phyloP scores from a whole-genome alignment of 2,113 vertebrate genomes.

The Perca fluviatilis region DNA sequence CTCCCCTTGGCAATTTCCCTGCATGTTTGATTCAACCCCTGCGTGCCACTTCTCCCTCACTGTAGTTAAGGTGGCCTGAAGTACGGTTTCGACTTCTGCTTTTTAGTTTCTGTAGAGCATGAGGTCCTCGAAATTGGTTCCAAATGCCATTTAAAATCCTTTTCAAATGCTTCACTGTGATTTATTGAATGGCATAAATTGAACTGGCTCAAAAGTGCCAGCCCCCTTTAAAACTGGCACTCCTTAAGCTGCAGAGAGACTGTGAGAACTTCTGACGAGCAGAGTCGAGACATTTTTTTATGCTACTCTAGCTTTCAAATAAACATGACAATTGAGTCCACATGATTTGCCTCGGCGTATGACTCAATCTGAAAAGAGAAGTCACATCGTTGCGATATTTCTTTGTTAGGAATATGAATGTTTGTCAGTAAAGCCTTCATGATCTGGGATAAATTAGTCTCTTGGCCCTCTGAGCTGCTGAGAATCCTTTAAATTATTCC shows the following conservation, averaged over 20 bases:
- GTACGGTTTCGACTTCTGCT: slow-evolving; percentile 29
- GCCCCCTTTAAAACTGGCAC: slow-evolving; percentile 20
- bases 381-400: slow-evolving; percentile 37
- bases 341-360: slow-evolving; percentile 43
- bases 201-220: slow-evolving; percentile 42
- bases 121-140: slow-evolving; percentile 40
- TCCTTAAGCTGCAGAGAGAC: slow-evolving; percentile 37
- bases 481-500: slow-evolving; percentile 66
- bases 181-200: slow-evolving; percentile 51
- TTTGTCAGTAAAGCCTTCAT: slow-evolving; percentile 33
- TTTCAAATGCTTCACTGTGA: slow-evolving; percentile 55
- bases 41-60: slow-evolving; percentile 15
- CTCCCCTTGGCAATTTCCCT: slow-evolving; percentile 58
- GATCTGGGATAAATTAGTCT: slow-evolving; percentile 67
- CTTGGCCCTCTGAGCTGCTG: slow-evolving; percentile 33
- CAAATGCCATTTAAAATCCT: slow-evolving; percentile 61
- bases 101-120: slow-evolving; percentile 44
- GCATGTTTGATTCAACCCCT: slow-evolving; percentile 56
- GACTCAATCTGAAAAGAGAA: slow-evolving; percentile 45
- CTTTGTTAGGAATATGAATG: slow-evolving; percentile 39
- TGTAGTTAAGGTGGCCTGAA: slow-evolving; percentile 42
- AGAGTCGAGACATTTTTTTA: background rate
- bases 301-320: slow-evolving; percentile 40
- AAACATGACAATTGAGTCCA: slow-evolving; percentile 52
- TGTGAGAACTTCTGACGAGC: slow-evolving; percentile 9